These are phyloP conservation scores for Sinotaia quadrata DNA, from an alignment of 2,888 invertebrate species.

Conservation along the genomic window DNA sequence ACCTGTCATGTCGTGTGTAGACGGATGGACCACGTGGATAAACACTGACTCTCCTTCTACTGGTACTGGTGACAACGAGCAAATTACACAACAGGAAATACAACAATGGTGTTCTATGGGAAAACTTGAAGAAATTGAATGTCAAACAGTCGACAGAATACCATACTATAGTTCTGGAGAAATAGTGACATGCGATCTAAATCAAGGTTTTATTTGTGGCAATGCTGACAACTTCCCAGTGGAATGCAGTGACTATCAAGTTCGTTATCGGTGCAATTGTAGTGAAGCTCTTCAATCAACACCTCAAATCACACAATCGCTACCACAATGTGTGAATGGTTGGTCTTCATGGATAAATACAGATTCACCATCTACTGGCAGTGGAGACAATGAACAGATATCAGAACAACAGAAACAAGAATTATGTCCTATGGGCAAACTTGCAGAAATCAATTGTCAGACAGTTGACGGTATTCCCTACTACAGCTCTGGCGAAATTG, in stretches of 20 bases:
- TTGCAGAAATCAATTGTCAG: slow-evolving; percentile 42
- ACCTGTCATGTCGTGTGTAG: slow-evolving; percentile 24
- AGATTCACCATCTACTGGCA: slow-evolving; percentile 29
- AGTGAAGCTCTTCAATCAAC: too few species aligned
- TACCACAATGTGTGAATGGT: slow-evolving; percentile 25
- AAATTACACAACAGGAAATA: slow-evolving; percentile 46
- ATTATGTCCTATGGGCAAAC: not conserved
- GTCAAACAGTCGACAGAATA: slow-evolving; percentile 51
- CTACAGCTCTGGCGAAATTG: slow-evolving; percentile 50
- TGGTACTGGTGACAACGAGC: slow-evolving; percentile 55
- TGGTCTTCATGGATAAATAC: slow-evolving; percentile 57
- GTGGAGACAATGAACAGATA: not conserved
- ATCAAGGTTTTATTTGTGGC: slow-evolving; percentile 82
- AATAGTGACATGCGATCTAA: slow-evolving; percentile 72
- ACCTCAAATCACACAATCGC: slow-evolving; percentile 1
- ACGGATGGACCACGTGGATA: slow-evolving; percentile 34
- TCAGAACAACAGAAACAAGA: not conserved
- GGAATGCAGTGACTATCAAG: slow-evolving; percentile 63
- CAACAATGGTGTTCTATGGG: slow-evolving; percentile 54
- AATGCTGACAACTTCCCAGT: slow-evolving; percentile 53
- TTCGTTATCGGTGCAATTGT: slow-evolving; percentile 74
- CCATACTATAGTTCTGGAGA: slow-evolving; percentile 52
- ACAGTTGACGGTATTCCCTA: slow-evolving; percentile 48
- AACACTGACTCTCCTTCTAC: slow-evolving; percentile 46
- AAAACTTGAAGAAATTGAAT: slow-evolving; percentile 55